phyloP scores from a whole-genome alignment of 1,140 invertebrate genomes.

The Leptinotarsa lineolata region DNA sequence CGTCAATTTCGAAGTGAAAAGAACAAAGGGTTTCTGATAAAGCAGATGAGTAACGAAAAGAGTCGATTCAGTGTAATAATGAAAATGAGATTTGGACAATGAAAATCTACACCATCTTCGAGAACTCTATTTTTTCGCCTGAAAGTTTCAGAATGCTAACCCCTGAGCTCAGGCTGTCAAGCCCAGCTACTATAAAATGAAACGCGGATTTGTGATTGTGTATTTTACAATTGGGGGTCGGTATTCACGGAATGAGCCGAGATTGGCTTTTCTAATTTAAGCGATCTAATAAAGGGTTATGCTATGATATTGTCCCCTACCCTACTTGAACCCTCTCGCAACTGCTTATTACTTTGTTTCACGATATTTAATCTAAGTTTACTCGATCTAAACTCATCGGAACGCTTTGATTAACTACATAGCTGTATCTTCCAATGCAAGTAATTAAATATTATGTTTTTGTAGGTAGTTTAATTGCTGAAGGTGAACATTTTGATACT shows the following conservation, averaged over 20 bases:
- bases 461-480: neutral
- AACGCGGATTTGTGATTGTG: conserved; percentile 48
- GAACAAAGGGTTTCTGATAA: no score
- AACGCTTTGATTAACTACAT: conserved; percentile 44
- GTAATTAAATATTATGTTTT: neutral
- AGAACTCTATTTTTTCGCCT: no score
- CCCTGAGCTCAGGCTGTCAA: neutral
- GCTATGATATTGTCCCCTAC: conserved; percentile 44
- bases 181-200: conserved; percentile 38
- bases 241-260: conserved; percentile 46
- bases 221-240: conserved; percentile 49
- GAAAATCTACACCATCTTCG: no score
- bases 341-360: conserved; percentile 48
- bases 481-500: neutral
- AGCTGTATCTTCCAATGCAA: conserved; percentile 11
- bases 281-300: conserved; percentile 49
- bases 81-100: no score
- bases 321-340: conserved; percentile 34
- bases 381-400: conserved; percentile 41
- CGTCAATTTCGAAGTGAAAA: no score
- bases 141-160: no score
- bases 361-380: conserved; percentile 47
- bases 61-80: no score
- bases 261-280: conserved; percentile 51
- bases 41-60: no score